Evolutionary conservation across 1,140 invertebrate genomes (phyloP), one percentile per base, ranked within the genome.

Genomic region (Hylyphantes graminicola): DNA sequence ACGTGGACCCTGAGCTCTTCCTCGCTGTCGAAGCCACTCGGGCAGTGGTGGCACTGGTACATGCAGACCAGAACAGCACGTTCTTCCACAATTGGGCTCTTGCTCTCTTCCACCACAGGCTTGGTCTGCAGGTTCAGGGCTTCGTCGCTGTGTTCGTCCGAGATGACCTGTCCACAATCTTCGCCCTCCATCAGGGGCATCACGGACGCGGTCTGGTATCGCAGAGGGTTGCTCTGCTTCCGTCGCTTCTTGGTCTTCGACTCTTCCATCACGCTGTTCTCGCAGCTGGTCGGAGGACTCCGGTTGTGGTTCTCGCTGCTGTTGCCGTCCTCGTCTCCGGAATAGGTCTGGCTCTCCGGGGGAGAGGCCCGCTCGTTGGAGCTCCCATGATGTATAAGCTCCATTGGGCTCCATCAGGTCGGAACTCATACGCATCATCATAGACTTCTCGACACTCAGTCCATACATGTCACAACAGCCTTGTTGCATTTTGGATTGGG

Each of bases 141-240:
- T 57, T 86, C 76, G 55, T 85, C 78, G 54, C 21, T 77, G 64
- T 77, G 51, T 48, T 68, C 75, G 12, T 85, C 83, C 17, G 17
- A 21, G 13, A 63, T 51, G 11, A 63, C 35, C 50, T 74, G 55
- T 12, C 72, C 59, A 35, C n/a, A n/a, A n/a, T 77, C 77, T 75
- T 86, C 79, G 17, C 59, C 76, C 21, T 85, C 86, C 70, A 68
- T 17, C 72, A 73, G 64, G 64, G 80, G 64, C 76, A 65, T 73
- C 15, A 57, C 79, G 8, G 63, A 59, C 19, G 57, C 77, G 13
- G 68, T 84, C 70, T 86, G 70, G 86, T 86, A 87, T 35, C 88
- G 74, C 21, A 89, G 85, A 15, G 89, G 89, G 61, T 89, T 89
- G 73, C 88, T 89, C 80, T 90, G 89, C 82, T 90, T 90, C 19